Percentiles rank a stretch among this genome's conserved stretches.
These are phyloP conservation scores for Osmerus eperlanus DNA, from an alignment of 2,113 vertebrate species.

Conservation along the genomic window DNA sequence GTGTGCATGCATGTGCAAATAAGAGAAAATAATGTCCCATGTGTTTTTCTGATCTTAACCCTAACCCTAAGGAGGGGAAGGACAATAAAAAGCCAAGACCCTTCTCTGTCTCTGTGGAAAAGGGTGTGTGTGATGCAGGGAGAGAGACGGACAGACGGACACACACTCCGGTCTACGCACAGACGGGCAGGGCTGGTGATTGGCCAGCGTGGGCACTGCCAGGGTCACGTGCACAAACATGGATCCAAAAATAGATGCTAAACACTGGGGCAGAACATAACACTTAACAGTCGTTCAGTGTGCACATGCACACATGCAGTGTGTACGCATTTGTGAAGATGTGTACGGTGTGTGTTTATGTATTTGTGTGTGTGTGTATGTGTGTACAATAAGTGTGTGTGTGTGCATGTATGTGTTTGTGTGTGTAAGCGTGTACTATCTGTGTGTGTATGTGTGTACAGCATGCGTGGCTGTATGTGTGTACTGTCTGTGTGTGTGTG, in stretches of 20 bases:
- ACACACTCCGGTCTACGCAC: neutral
- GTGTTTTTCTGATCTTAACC: constrained; percentile 11
- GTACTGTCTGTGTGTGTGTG: neutral
- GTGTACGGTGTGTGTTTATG: neutral
- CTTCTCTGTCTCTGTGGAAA: constrained; percentile 19
- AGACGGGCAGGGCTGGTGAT: constrained; percentile 25
- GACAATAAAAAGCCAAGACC: constrained; percentile 17
- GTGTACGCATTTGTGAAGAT: constrained; percentile 1
- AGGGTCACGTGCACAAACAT: constrained; percentile 58
- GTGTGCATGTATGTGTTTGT: neutral
- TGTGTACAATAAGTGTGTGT: neutral
- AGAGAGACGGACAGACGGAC: neutral
- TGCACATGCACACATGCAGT: neutral
- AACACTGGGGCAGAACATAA: constrained; percentile 62
- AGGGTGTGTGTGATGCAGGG: constrained; percentile 37
- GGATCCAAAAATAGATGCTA: constrained; percentile 55
- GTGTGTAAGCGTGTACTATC: neutral
- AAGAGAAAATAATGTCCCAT: constrained; percentile 22
- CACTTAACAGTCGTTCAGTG: constrained; percentile 36
- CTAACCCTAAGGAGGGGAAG: neutral
- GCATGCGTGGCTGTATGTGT: neutral
- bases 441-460: neutral
- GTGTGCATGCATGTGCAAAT: constrained; percentile 1
- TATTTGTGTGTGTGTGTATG: neutral
- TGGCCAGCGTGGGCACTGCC: constrained; percentile 39